Conservation (phyloP, 2,888 invertebrate species). For the Sepioteuthis lessoniana region DNA sequence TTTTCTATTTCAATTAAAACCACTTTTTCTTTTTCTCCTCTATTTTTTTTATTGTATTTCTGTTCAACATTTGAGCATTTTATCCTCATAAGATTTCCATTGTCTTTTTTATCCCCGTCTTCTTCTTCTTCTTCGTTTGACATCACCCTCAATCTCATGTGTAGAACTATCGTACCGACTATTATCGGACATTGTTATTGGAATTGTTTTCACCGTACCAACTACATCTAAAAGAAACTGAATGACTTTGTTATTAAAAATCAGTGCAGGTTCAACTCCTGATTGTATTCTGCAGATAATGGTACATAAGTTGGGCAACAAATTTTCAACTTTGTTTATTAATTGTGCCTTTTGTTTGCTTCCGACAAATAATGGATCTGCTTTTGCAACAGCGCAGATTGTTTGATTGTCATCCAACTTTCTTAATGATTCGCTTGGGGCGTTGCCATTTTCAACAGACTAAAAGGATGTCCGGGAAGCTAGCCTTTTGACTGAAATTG, state of each 20-base stretch:
- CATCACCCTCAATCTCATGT: fast-evolving
- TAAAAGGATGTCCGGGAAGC: not conserved
- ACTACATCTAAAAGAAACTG: not conserved
- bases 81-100: too few species aligned
- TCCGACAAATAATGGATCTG: not conserved
- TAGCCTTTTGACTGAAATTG: not conserved
- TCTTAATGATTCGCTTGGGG: not conserved
- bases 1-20: too few species aligned
- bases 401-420: not conserved
- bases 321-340: not conserved
- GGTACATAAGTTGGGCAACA: not conserved
- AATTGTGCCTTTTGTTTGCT: not conserved
- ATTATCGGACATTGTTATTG: not conserved
- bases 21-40: too few species aligned
- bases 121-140: too few species aligned
- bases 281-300: not conserved
- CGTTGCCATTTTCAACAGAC: not conserved
- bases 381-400: not conserved
- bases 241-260: slow-evolving; percentile 24
- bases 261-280: not conserved
- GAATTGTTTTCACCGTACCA: not conserved
- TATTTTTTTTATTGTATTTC: too few species aligned
- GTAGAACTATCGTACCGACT: not conserved
- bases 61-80: too few species aligned
- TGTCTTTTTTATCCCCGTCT: not conserved